These are phyloP conservation scores for Bombycilla garrulus DNA, from an alignment of 2,113 vertebrate species.

Conservation along the genomic window DNA sequence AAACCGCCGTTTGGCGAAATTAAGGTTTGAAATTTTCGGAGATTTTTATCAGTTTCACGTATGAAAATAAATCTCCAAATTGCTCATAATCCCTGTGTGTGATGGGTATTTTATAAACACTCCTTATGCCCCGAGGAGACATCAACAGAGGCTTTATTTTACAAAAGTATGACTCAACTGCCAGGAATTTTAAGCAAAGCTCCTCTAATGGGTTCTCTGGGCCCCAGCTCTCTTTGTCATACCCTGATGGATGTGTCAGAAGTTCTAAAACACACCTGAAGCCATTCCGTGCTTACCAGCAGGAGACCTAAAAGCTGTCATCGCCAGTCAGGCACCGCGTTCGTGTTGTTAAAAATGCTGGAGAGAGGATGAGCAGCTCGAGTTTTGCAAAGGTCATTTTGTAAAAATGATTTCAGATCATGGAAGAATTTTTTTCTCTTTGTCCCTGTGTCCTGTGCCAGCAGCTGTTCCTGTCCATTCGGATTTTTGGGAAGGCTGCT, in stretches of 20 bases:
- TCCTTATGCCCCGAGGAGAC: not conserved
- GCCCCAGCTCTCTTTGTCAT: not conserved
- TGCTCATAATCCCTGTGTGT: not conserved
- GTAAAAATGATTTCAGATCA: not conserved
- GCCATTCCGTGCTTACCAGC: not conserved
- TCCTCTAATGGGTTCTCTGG: not conserved
- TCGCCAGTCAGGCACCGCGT: not conserved
- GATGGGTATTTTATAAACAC: not conserved
- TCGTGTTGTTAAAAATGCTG: not conserved
- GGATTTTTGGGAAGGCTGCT: not conserved
- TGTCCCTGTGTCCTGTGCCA: not conserved
- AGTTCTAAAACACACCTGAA: not conserved
- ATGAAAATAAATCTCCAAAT: constrained; percentile 20
- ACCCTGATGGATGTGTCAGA: not conserved
- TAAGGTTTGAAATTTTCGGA: not conserved
- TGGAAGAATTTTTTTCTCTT: not conserved
- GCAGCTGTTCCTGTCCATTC: not conserved
- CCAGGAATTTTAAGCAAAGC: not conserved
- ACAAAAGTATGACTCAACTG: not conserved
- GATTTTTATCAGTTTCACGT: not conserved
- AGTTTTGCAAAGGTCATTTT: not conserved
- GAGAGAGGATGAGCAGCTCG: not conserved
- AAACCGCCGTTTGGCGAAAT: not conserved
- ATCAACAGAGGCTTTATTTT: not conserved
- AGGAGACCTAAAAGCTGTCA: not conserved